Percentiles rank a stretch among this genome's conserved stretches.
These are phyloP conservation scores for Chaetodon trifasciatus DNA, from an alignment of 2,797 vertebrate genomes.

Conservation along the genomic window DNA sequence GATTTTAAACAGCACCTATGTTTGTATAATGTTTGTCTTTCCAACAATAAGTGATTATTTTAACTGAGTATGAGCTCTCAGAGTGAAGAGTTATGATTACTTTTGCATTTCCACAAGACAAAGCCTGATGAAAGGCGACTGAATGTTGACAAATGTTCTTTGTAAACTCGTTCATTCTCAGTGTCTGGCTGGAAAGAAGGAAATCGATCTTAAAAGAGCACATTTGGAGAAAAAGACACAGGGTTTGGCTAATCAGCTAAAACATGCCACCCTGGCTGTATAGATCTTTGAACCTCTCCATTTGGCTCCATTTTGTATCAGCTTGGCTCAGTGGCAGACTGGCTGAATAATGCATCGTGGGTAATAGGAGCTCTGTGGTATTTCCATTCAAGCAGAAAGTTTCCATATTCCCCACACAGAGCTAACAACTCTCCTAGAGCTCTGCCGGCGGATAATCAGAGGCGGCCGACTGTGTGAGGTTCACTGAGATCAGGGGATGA, in stretches of 20 bases:
- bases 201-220: neutral
- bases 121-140: too few species aligned
- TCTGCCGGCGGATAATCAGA: constrained; percentile 12
- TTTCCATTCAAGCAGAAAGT: constrained; percentile 50
- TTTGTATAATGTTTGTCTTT: neutral
- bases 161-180: too few species aligned
- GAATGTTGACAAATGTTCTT: too few species aligned
- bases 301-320: constrained; percentile 8
- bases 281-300: constrained; percentile 3
- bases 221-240: constrained; percentile 6
- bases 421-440: constrained; percentile 24
- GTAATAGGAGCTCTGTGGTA: constrained; percentile 54
- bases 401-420: constrained; percentile 23
- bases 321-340: neutral
- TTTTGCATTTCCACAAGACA: neutral
- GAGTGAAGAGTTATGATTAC: neutral
- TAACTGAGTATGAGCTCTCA: too few species aligned
- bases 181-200: neutral
- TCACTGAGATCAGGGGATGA: constrained; percentile 22
- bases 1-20: neutral
- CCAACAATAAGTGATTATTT: neutral
- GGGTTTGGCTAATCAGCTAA: constrained; percentile 12
- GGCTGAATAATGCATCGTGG: constrained; percentile 57
- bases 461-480: constrained; percentile 2
- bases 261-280: neutral